These are phyloP conservation scores for Stegostoma tigrinum DNA, from an alignment of 2,113 vertebrate species.

Conservation along the genomic window DNA sequence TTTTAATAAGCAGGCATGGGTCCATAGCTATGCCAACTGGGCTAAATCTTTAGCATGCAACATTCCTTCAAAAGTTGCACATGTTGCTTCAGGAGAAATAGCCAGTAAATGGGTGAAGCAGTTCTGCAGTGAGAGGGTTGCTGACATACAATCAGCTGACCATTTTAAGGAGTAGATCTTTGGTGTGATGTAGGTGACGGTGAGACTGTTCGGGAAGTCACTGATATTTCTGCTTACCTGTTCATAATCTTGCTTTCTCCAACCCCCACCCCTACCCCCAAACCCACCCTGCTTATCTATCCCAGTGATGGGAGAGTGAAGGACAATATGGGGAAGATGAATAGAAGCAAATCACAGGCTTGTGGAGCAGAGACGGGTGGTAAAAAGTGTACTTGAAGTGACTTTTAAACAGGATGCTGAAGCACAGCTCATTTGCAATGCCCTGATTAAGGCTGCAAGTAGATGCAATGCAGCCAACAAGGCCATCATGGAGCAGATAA, in stretches of 20 bases:
- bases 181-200: not conserved
- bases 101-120: not conserved
- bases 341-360: not conserved
- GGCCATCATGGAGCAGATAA: too few species aligned
- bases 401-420: not conserved
- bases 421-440: too few species aligned
- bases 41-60: not conserved
- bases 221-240: not conserved
- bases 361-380: too few species aligned
- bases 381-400: not conserved
- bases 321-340: not conserved
- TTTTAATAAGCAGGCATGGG: not conserved
- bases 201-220: not conserved
- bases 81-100: not conserved
- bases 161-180: not conserved
- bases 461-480: too few species aligned
- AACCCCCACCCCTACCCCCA: too few species aligned
- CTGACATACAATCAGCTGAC: not conserved
- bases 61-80: not conserved
- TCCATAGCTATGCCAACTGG: not conserved
- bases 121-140: not conserved
- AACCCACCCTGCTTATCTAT: not conserved
- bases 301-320: not conserved
- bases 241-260: not conserved
- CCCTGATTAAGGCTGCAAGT: too few species aligned